Base-by-base conservation (phyloP, 2,113 vertebrate species). In the Brienomyrus brachyistius region DNA sequence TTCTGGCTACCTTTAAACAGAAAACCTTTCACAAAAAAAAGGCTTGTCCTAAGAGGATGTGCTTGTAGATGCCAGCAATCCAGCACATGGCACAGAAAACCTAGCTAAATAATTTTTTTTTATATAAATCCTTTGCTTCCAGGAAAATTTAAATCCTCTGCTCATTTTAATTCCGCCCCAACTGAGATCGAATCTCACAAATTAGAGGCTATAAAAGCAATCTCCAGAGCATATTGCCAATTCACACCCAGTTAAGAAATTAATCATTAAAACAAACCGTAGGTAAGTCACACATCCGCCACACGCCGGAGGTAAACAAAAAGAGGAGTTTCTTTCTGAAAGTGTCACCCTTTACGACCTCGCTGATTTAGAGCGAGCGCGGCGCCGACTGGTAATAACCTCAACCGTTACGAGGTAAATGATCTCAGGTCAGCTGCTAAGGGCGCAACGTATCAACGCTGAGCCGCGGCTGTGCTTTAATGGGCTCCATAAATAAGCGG, bases 361-460 rank as follows among this genome's bases (percentile, higher is more conserved):
- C 31, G 27, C 31, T 87, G 51, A 87, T 87, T 87, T 87, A 87
- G 31, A 21, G n/a, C 48, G 9, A 54, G 51, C 5, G 6, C 0
- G 19, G 13, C 2, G 27, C 51, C 5, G 6, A 19, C 85, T 23
- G 45, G 82, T 54, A 87, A 87, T 87, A 87, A 87, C 85, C 85
- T 54, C 48, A 87, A 56, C 85, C 0, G 51, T 56, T 87, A 87
- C 51, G 51, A 87, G 27, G 11, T 87, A 87, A 87, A 87, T 87
- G 50, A 87, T 54, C 50, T 87, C 19, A 48, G 85, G 85, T 87
- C 85, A 87, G 50, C 48, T 19, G 85, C 85, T 56, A 56, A 87
- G 85, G 50, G 51, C 85, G 27, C 23, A 87, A 87, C 51, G 51
- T 87, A 40, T 86, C 85, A 51, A 86, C 85, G 27, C 51, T 5